Evolutionary conservation across 2,888 invertebrate species (phyloP), one percentile per base, ranked within the genome.

Genomic region (Chrysina gloriosa): DNA sequence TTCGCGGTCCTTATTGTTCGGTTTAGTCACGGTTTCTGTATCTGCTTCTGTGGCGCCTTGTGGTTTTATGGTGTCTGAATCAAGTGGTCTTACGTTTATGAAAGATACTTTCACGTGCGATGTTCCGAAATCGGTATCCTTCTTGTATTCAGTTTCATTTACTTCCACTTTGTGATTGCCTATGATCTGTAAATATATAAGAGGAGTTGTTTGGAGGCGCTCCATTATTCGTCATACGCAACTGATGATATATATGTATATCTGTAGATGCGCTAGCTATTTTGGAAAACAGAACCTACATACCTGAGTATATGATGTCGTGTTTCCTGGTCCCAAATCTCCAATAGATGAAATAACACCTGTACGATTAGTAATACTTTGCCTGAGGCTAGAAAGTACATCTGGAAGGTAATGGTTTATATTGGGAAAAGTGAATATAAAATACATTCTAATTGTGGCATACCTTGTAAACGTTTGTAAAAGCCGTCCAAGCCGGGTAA

Each of bases 161-260:
- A 86, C 83, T 27, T 85, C 85, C 47, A 87, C 85, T 27, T 84
- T 82, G 76, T 86, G 86, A 45, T 86, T 86, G 69, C 85, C 81
- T 72, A 86, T 84, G 7, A 86, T 72, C 87, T 87, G 48, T 86
- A 77, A 25, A 74, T 90, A 87, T 25, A 90, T 81, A 61, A 86
- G 77, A 56, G 87, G 47, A 71, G 89, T 11, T 27, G 16, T 45
- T 66, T 4, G 11, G 7, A 14, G 7, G 6, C 14, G 29, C 16
- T 45, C 11, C 29, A 29, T n/a, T n/a, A n/a, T n/a, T n/a, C n/a
- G n/a, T n/a, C n/a, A n/a, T n/a, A n/a, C n/a, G n/a, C n/a, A n/a
- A n/a, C n/a, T n/a, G n/a, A n/a, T n/a, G n/a, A n/a, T n/a, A n/a
- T n/a, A n/a, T n/a, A n/a, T n/a, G n/a, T n/a, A n/a, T n/a, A n/a